Conservation (phyloP, 2,888 invertebrate species). For the Eurytoma californica region DNA sequence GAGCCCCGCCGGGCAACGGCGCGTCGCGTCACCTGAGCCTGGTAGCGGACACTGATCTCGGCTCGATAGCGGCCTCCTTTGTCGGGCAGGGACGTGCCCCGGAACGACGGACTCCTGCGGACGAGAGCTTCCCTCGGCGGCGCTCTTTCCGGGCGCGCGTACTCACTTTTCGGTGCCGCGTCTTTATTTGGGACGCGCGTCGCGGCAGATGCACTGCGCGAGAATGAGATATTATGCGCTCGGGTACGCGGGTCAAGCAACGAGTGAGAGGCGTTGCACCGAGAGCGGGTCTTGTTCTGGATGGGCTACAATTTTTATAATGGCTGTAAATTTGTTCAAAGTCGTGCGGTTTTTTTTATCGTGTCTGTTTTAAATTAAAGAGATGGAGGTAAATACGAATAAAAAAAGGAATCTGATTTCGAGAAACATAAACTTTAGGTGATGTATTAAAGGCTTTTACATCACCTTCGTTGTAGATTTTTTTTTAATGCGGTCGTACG, state of each 20-base stretch:
- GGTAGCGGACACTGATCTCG: constrained; percentile 72
- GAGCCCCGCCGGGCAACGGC: background rate
- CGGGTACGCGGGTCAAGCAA: background rate
- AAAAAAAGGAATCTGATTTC: too few species aligned
- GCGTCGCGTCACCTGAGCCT: constrained; percentile 68
- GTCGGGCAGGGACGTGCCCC: constrained; percentile 24
- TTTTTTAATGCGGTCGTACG: too few species aligned
- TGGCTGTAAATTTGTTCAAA: too few species aligned
- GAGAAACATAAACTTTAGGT: too few species aligned
- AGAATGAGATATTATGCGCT: constrained; percentile 23
- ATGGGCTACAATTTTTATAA: too few species aligned
- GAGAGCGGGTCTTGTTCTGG: too few species aligned
- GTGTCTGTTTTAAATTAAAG: too few species aligned
- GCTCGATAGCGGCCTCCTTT: constrained; percentile 72
- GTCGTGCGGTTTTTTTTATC: too few species aligned
- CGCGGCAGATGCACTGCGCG: background rate
- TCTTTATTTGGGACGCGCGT: background rate
- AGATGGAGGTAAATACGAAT: too few species aligned
- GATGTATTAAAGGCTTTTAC: too few species aligned
- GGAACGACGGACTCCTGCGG: constrained; percentile 17
- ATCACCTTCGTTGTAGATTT: too few species aligned
- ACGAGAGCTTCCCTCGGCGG: background rate
- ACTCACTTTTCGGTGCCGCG: background rate
- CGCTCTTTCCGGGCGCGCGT: background rate
- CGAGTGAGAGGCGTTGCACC: too few species aligned